These are phyloP conservation scores for Cydia amplana DNA, from an alignment of 1,140 invertebrate genomes.

Conservation along the genomic window DNA sequence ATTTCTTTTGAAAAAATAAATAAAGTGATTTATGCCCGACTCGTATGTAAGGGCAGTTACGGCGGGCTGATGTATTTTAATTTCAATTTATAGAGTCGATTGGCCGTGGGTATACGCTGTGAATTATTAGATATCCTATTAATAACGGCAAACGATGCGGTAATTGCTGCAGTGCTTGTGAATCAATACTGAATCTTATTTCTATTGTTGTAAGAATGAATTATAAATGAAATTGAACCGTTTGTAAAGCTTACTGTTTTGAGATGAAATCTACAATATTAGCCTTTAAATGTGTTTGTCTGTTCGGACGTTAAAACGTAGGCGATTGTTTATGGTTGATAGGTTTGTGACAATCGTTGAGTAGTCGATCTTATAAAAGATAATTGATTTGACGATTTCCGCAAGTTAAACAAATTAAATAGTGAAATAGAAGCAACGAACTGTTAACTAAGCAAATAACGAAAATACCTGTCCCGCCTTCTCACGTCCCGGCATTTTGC, in stretches of 20 bases:
- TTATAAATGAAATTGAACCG: background rate
- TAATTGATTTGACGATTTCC: background rate
- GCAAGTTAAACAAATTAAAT: too few relatives aligned
- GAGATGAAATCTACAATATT: slow-evolving; percentile 7
- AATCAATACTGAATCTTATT: slow-evolving; percentile 9
- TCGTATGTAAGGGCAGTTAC: slow-evolving; percentile 60
- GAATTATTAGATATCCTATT: slow-evolving; percentile 57
- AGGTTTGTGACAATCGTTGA: background rate
- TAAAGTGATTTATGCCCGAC: slow-evolving; percentile 65
- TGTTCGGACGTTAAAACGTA: slow-evolving; percentile 1
- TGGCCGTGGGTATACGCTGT: slow-evolving; percentile 47
- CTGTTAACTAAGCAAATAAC: too few relatives aligned
- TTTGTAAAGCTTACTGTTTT: slow-evolving; percentile 4
- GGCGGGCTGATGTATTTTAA: slow-evolving; percentile 65
- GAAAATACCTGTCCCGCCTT: too few relatives aligned
- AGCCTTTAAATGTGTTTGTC: background rate
- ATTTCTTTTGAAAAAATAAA: slow-evolving; percentile 67
- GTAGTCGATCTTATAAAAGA: background rate
- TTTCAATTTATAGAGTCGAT: slow-evolving; percentile 73
- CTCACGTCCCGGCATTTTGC: too few relatives aligned
- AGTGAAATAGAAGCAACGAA: too few relatives aligned
- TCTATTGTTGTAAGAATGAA: background rate
- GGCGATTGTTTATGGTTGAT: slow-evolving; percentile 16
- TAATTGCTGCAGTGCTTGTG: slow-evolving; percentile 38
- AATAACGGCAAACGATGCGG: slow-evolving; percentile 47